phyloP scores from a whole-genome alignment of 2,888 invertebrate genomes.

The Chrysopilus asiliformis region DNA sequence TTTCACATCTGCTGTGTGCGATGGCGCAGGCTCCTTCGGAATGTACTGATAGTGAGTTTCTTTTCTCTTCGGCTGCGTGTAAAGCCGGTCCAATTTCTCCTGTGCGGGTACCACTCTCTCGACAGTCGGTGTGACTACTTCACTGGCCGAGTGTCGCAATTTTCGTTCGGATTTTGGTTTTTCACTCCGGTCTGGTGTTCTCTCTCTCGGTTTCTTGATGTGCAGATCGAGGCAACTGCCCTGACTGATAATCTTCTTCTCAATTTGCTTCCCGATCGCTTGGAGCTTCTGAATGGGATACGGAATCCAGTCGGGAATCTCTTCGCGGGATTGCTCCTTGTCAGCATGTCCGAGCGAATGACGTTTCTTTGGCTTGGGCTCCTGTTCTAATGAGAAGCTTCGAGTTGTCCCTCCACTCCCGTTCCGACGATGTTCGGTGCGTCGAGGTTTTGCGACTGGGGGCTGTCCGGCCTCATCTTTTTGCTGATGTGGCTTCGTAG shows the following conservation, averaged over 20 bases:
- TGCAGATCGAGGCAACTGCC: conserved; percentile 21
- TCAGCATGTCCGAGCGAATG: conserved; percentile 34
- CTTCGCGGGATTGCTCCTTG: conserved; percentile 24
- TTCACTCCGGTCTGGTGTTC: conserved; percentile 10
- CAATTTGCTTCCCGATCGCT: conserved; percentile 25
- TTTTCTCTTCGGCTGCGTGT: conserved; percentile 29
- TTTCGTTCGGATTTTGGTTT: conserved; percentile 25
- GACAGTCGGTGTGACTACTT: conserved; percentile 25
- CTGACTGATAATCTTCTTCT: conserved; percentile 15
- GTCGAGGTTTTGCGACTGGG: conserved; percentile 17
- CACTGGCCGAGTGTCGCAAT: conserved; percentile 33
- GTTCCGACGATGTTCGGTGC: conserved; percentile 28
- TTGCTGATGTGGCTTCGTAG: conserved; percentile 16
- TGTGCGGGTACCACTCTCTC: conserved; percentile 8
- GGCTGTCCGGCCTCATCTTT: conserved; percentile 15
- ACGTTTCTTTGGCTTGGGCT: conserved; percentile 28
- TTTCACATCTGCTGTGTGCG: conserved; percentile 9
- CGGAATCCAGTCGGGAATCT: conserved; percentile 31
- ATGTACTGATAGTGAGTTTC: conserved; percentile 31
- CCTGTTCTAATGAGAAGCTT: conserved; percentile 31
- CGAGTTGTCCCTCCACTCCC: conserved; percentile 31
- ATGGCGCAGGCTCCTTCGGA: conserved; percentile 25
- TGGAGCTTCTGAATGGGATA: conserved; percentile 31
- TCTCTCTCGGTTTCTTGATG: conserved; percentile 16
- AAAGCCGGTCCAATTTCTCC: conserved; percentile 27